phyloP scores from a whole-genome alignment of 92 coral and sea anemone species.

The Epizoanthus fatuus region DNA sequence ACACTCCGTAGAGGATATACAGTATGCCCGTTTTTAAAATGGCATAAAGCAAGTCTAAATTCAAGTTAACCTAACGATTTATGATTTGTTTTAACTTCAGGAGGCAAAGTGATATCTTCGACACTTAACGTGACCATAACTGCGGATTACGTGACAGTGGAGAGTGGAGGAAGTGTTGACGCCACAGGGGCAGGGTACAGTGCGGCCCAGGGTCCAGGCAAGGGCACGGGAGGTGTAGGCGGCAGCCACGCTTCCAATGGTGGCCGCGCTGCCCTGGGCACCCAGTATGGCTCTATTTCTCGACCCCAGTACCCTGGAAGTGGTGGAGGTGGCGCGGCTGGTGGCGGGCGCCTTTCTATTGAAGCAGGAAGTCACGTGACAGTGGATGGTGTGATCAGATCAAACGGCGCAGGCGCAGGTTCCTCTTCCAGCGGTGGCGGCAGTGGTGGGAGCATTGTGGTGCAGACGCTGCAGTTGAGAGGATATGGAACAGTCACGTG shows the following conservation, averaged over 20 bases:
- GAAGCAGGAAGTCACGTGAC: conserved; percentile 67
- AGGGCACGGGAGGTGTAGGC: conserved; percentile 63
- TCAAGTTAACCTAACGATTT: background rate
- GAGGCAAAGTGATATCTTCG: conserved; percentile 55
- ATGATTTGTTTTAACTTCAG: conserved; percentile 26
- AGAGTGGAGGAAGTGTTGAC: conserved; percentile 71
- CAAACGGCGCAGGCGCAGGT: conserved; percentile 51
- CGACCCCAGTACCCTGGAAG: conserved; percentile 71
- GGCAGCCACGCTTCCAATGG: conserved; percentile 75
- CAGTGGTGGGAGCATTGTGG: conserved; percentile 71
- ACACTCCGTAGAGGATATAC: conserved; percentile 12
- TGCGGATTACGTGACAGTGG: conserved; percentile 55
- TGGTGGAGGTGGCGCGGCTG: conserved; percentile 77
- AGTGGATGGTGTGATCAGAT: conserved; percentile 66
- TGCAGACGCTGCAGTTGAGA: conserved; percentile 50
- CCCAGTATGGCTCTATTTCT: conserved; percentile 68
- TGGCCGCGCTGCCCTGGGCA: conserved; percentile 54
- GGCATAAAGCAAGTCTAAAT: background rate
- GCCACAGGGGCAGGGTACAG: conserved; percentile 71
- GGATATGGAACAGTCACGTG: conserved; percentile 72
- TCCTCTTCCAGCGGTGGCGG: conserved; percentile 66
- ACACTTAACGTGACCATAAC: conserved; percentile 53
- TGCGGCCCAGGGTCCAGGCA: conserved; percentile 73
- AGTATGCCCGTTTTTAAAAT: background rate
- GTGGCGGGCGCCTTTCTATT: conserved; percentile 70